Percentiles rank a stretch among this genome's conserved stretches.
Evolutionary conservation across 1,140 invertebrate genomes (phyloP).

Genomic region (Pygmarrhopalites habei): DNA sequence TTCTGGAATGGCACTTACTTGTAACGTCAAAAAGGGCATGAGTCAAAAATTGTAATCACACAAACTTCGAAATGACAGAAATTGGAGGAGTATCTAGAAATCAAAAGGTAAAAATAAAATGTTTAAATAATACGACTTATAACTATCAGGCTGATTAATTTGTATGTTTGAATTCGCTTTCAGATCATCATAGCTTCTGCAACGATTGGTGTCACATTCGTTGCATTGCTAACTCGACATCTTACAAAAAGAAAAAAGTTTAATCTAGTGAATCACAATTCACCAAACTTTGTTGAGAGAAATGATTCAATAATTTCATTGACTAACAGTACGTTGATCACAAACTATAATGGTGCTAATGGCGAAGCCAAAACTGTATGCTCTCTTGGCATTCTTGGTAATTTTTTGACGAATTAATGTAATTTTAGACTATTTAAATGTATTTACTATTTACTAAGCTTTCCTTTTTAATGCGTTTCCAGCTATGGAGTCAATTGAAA

Average conservation of each 20-base stretch:
- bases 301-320: constrained; percentile 12
- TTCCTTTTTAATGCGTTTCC: constrained; percentile 39
- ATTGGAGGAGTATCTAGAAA: too few relatives aligned
- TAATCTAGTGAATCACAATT: neutral
- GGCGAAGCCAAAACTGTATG: neutral
- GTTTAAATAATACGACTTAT: too few relatives aligned
- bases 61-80: too few relatives aligned
- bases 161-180: too few relatives aligned
- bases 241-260: constrained; percentile 20
- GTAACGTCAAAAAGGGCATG: too few relatives aligned
- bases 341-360: constrained; percentile 22
- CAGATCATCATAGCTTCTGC: constrained; percentile 30
- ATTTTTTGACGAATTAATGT: neutral
- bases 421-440: neutral
- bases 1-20: too few relatives aligned
- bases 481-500: constrained; percentile 86
- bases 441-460: neutral
- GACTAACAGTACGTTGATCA: constrained; percentile 28
- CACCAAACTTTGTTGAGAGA: neutral
- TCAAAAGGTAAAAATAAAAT: too few relatives aligned
- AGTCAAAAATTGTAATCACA: too few relatives aligned
- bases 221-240: constrained; percentile 29
- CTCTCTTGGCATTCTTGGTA: constrained; percentile 31
- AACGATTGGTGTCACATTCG: constrained; percentile 26
- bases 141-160: too few relatives aligned